Percentiles rank a stretch among this genome's conserved stretches.
Evolutionary conservation across 2,888 invertebrate species (phyloP).

Genomic region (Pandemis heparana): DNA sequence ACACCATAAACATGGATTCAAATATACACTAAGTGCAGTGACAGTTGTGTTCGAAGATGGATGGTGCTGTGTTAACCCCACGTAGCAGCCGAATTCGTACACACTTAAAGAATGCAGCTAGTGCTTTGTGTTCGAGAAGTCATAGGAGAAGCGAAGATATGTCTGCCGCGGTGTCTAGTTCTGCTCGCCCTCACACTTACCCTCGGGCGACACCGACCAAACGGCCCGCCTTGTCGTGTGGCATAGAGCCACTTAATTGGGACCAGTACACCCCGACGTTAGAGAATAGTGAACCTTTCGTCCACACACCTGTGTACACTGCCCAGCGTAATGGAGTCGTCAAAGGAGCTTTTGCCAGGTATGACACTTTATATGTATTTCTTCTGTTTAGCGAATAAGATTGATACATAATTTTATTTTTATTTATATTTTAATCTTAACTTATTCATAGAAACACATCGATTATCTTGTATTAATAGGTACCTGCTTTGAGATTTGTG

Average conservation of each 20-base stretch:
- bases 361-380: conserved; percentile 47
- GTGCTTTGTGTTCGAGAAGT: conserved; percentile 77
- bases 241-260: conserved; percentile 70
- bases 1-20: conserved; percentile 66
- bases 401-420: too few species aligned
- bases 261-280: conserved; percentile 56
- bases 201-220: conserved; percentile 74
- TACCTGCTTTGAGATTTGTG: too few species aligned
- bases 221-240: conserved; percentile 70
- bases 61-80: conserved; percentile 82
- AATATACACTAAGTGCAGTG: conserved; percentile 68
- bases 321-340: conserved; percentile 62
- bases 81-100: conserved; percentile 77
- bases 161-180: conserved; percentile 62
- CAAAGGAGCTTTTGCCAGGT: conserved; percentile 77
- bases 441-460: too few species aligned
- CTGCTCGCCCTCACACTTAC: conserved; percentile 76
- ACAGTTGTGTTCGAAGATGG: conserved; percentile 66
- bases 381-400: neutral
- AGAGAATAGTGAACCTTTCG: conserved; percentile 59
- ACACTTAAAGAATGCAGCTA: conserved; percentile 80
- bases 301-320: conserved; percentile 54
- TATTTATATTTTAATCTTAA: too few species aligned
- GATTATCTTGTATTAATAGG: too few species aligned
- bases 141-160: conserved; percentile 77